Base-by-base conservation (phyloP, 2,888 invertebrate genomes). In the Xylota segnis region DNA sequence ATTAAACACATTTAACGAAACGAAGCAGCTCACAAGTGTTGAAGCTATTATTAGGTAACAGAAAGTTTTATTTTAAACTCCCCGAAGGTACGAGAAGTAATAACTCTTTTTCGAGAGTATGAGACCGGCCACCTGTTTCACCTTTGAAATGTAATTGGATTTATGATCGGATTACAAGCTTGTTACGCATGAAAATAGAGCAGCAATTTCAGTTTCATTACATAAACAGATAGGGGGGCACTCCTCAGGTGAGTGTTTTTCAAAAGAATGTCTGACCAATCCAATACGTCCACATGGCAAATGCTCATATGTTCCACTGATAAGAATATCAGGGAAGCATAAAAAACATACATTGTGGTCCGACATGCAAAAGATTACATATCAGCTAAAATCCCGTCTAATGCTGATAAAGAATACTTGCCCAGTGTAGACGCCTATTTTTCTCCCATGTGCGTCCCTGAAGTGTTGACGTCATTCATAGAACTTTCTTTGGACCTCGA, bases 361-460 rank as follows among this genome's bases (percentile, higher is more conserved):
- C 18, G 59, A 59, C 59, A 58, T 23, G 10, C 12, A 58, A 37
- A 37, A 34, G 58, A 58, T 58, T 37, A 18, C 37, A 58, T 6
- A 23, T 23, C 34, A 12, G 12, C 12, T 12, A 5, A 16, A 23
- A 40, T 59, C 23, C 4, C 40, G 18, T 40, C 7, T 40, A 7
- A 1, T 4, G 23, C 23, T 23, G 58, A 58, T 58, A 58, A 37
- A 12, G 16, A 12, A 16, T 34, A 1, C 10, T 0, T 10, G 27
- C 14, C 34, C 18, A 16, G 34, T 37, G 1, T 7, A 37, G 12
- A 34, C 5, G 0, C 34, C n/a, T 32, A 34, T 10, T 34, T 56
- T 18, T 34, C 40, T 61, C 12, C 40, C 23, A n/a, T 14, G 29
- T 16, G 5, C 45, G 43, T 27, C 14, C 4, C 23, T 45, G 16